Conservation (phyloP, 2,113 vertebrate genomes). For the Myrmophylax atrothorax region DNA sequence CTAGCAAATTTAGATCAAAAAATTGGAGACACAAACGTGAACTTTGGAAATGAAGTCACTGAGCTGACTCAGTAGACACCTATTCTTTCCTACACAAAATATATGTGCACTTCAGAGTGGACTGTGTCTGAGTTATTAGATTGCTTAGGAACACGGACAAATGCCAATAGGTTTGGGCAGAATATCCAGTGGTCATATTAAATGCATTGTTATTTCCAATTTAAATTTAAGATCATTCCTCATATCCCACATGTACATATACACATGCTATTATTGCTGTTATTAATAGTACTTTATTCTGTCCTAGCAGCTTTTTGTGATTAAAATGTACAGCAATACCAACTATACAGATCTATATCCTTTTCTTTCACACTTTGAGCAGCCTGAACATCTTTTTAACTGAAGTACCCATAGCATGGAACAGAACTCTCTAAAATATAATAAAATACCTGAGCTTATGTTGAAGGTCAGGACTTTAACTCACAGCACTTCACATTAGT, state of each 20-base stretch:
- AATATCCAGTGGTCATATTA: not conserved
- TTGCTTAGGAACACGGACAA: not conserved
- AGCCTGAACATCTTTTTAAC: not conserved
- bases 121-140: not conserved
- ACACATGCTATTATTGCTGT: not conserved
- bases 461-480: not conserved
- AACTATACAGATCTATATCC: not conserved
- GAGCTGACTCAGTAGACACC: not conserved
- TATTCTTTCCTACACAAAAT: not conserved
- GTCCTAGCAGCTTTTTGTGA: not conserved
- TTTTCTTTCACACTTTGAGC: not conserved
- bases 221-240: not conserved
- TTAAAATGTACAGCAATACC: not conserved
- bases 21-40: not conserved
- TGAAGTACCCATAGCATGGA: not conserved
- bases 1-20: not conserved
- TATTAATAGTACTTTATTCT: not conserved
- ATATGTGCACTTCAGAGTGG: not conserved
- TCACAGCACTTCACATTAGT: not conserved
- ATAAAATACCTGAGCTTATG: not conserved
- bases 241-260: not conserved
- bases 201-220: not conserved
- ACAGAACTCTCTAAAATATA: not conserved
- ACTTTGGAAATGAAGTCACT: not conserved
- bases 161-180: not conserved